Evolutionary conservation across 2,113 vertebrate species (phyloP).

Genomic region (Dermatemys mawii): DNA sequence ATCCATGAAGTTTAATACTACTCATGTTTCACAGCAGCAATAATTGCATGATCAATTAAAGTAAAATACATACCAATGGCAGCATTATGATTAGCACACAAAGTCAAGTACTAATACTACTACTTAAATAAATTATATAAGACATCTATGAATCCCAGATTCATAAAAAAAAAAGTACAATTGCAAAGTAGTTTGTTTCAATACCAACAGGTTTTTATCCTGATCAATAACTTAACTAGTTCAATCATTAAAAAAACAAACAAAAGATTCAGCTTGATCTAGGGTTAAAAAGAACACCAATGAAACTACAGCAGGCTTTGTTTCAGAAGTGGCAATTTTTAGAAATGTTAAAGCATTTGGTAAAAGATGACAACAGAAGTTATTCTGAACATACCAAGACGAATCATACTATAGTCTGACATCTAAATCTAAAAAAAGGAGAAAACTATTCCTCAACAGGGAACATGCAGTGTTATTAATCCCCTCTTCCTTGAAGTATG

Average conservation of each 20-base stretch:
- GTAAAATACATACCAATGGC: neutral
- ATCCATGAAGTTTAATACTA: neutral
- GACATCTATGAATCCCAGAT: neutral
- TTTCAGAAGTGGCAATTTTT: neutral
- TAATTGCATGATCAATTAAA: neutral
- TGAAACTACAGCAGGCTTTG: neutral
- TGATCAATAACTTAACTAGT: neutral
- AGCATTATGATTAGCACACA: neutral
- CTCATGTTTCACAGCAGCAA: neutral
- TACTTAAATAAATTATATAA: neutral
- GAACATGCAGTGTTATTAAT: neutral
- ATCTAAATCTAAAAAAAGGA: neutral
- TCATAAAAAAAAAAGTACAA: neutral
- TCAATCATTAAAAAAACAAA: neutral
- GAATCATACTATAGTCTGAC: neutral
- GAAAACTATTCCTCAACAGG: neutral
- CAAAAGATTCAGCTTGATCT: neutral
- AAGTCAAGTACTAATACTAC: neutral
- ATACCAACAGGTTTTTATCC: neutral
- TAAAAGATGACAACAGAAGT: neutral
- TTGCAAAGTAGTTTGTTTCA: neutral
- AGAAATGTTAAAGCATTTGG: neutral
- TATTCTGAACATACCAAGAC: neutral
- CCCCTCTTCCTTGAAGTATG: neutral
- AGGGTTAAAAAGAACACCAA: neutral